These are phyloP conservation scores for Hylaea fasciaria DNA, from an alignment of 2,888 invertebrate species.

Conservation along the genomic window DNA sequence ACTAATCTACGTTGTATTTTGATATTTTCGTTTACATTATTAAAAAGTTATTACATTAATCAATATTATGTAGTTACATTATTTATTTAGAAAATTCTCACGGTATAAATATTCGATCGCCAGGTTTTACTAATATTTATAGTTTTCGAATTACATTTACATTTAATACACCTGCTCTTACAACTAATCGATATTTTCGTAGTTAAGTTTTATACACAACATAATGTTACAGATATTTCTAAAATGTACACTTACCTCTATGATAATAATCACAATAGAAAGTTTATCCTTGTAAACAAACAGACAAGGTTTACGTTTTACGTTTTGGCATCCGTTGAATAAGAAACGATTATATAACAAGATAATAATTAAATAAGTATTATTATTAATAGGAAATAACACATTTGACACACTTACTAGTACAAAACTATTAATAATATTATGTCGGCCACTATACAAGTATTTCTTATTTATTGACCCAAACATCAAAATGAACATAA, in stretches of 20 bases:
- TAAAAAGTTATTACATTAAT: constrained; percentile 49
- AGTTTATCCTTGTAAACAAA: constrained; percentile 50
- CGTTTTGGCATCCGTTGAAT: constrained; percentile 44
- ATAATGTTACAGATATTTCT: constrained; percentile 49
- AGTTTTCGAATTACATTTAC: constrained; percentile 30
- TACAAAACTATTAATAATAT: background rate
- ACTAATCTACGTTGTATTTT: constrained; percentile 59
- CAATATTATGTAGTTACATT: constrained; percentile 42
- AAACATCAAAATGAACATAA: constrained; percentile 17
- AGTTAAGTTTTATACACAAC: constrained; percentile 57
- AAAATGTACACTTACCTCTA: constrained; percentile 54
- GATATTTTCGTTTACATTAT: constrained; percentile 47
- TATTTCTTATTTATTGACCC: constrained; percentile 6
- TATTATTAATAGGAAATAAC: background rate
- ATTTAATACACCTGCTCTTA: constrained; percentile 27
- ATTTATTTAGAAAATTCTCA: constrained; percentile 48
- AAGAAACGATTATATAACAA: background rate
- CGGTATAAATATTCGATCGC: constrained; percentile 61
- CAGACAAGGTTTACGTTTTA: constrained; percentile 55
- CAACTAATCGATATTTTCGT: constrained; percentile 41
- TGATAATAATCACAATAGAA: constrained; percentile 66
- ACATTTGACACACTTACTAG: background rate
- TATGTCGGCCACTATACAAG: too few species aligned
- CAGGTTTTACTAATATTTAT: constrained; percentile 36
- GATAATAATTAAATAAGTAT: background rate